Base-by-base conservation (phyloP, 2,888 invertebrate genomes). In the Sipunculus nudus region DNA sequence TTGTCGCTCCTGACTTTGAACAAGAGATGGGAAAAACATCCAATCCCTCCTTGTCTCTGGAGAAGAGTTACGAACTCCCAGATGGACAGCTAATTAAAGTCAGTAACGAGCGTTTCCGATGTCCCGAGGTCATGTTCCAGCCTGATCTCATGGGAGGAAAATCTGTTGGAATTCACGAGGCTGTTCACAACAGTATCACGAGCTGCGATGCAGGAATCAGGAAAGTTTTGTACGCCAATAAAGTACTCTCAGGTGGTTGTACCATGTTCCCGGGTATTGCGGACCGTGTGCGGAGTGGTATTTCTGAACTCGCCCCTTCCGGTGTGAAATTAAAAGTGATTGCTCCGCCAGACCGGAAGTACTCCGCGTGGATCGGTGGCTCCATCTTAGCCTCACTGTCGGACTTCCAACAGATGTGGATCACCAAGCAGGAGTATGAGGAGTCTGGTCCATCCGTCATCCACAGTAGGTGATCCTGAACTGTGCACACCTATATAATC, bases 211-310 rank as follows among this genome's bases (percentile, higher is more conserved):
- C 61, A 3, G 68, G 61, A 29, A 40, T 64, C 28, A 41, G 66
- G 19, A 53, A 59, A 46, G 48, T 50, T 25, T 46, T 67, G 29
- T 49, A 47, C 38, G 21, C 19, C 10, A 67, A 67, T 40, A 60
- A 59, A 5, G 35, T 67, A 3, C 56, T 63, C 28, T 64, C 64
- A 25, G n/a, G n/a, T n/a, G 94, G 93, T 79, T 93, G 92, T 87
- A 94, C 94, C 85, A 94, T 94, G 94, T 94, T 93, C 86, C 94
- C 93, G 68, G 91, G 94, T 88, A 94, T 95, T 84, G 94, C 93
- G 74, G 94, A 95, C 86, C 89, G 94, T 77, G 93, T 95, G 94
- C 94, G 94, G 87, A 94, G 94, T 86, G 94, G 95, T 87, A 93
- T 94, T 87, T 93, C 93, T 68, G 91, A 92, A 57, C 87, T 94